A percentile compares a stretch with the other conserved stretches of the same genome.
phyloP scores from a whole-genome alignment of 2,113 vertebrate genomes.

The Bettongia penicillata region DNA sequence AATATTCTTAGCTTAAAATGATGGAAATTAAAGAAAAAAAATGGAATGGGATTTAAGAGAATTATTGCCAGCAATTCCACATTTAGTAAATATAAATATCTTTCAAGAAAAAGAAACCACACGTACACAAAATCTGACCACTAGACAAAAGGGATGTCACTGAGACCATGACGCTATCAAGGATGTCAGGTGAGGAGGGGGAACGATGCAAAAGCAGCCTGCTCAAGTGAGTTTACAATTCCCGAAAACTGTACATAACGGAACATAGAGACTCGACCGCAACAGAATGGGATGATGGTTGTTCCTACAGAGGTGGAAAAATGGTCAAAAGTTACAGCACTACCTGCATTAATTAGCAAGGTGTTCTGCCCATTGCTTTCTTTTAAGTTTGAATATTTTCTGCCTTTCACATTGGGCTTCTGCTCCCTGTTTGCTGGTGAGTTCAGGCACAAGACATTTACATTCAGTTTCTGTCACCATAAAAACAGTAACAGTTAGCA shows the following conservation, averaged over 20 bases:
- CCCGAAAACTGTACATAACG: slow-evolving; percentile 53
- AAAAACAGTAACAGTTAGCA: slow-evolving; percentile 87
- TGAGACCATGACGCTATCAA: slow-evolving; percentile 40
- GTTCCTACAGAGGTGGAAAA: slow-evolving; percentile 15
- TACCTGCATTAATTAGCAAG: slow-evolving; percentile 28
- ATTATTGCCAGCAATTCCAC: slow-evolving; percentile 63
- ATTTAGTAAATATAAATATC: slow-evolving; percentile 71
- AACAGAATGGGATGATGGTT: slow-evolving; percentile 47
- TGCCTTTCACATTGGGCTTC: slow-evolving; percentile 66
- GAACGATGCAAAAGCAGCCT: not conserved
- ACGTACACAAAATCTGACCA: not conserved
- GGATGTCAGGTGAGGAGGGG: not conserved
- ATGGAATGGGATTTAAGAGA: slow-evolving; percentile 78
- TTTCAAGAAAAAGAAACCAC: slow-evolving; percentile 61
- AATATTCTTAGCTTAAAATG: slow-evolving; percentile 69
- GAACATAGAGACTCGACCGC: slow-evolving; percentile 58
- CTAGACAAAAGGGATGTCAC: slow-evolving; percentile 37
- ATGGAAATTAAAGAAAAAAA: slow-evolving; percentile 59
- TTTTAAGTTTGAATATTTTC: slow-evolving; percentile 70
- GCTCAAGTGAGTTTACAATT: slow-evolving; percentile 44
- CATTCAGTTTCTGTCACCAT: slow-evolving; percentile 89
- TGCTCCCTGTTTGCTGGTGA: slow-evolving; percentile 84
- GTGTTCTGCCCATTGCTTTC: slow-evolving; percentile 50
- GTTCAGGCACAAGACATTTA: slow-evolving; percentile 86
- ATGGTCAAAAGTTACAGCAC: slow-evolving; percentile 43